Conservation (phyloP, 2,888 invertebrate genomes). For the Cephus nigrinus region DNA sequence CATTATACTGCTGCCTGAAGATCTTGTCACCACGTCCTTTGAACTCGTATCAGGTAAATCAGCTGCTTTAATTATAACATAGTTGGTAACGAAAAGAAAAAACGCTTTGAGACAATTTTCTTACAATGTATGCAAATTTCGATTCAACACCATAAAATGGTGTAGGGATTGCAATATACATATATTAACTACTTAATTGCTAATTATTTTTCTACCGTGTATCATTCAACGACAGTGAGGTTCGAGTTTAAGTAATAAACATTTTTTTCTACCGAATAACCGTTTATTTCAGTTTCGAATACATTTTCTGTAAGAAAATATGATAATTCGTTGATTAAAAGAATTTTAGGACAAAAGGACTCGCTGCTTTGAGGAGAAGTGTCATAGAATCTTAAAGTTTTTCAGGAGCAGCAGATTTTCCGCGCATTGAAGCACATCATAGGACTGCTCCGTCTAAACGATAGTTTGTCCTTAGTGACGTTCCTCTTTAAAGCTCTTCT, state of each 20-base stretch:
- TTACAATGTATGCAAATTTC: too few relatives aligned
- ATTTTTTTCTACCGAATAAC: conserved; percentile 22
- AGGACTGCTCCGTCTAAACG: conserved; percentile 19
- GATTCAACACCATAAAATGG: too few relatives aligned
- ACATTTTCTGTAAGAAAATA: conserved; percentile 43
- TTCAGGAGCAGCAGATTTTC: conserved; percentile 37
- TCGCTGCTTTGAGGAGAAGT: conserved; percentile 24
- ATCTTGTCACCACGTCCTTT: neutral
- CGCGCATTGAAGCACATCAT: conserved; percentile 36
- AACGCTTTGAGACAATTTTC: neutral
- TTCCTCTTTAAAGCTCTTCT: neutral
- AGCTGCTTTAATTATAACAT: neutral
- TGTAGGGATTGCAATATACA: too few relatives aligned
- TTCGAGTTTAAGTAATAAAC: neutral
- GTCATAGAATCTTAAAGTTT: conserved; percentile 7
- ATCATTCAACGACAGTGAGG: neutral
- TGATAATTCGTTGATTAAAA: conserved; percentile 30
- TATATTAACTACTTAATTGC: too few relatives aligned
- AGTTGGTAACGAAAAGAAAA: neutral
- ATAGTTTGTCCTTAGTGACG: neutral
- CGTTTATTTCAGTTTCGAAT: conserved; percentile 41
- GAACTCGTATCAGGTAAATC: neutral
- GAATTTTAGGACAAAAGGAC: conserved; percentile 47
- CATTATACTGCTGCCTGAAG: neutral
- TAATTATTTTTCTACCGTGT: too few relatives aligned